Base-by-base conservation (phyloP, 2,888 invertebrate species). In the Acleris laterana region DNA sequence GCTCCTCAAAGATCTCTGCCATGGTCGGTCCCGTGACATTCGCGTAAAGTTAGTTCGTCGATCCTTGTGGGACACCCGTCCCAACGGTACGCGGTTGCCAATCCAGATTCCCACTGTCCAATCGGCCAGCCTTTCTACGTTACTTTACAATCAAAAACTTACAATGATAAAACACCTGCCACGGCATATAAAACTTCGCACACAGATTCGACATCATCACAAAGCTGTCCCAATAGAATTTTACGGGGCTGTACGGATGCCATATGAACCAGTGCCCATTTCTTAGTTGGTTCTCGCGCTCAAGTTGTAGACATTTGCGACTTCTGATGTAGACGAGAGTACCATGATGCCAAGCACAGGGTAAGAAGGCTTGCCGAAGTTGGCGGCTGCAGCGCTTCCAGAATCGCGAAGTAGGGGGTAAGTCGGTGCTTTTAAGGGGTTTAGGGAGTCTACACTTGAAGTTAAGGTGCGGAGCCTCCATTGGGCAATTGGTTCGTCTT, bases 181-280 rank as follows among this genome's bases (percentile, higher is more conserved):
- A 56, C 2, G 88, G 88, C 76, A 84, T 74, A 50, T 88, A 88
- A 1, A 81, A 7, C n/a, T 79, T 75, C 1, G 69, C 72, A 0
- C 70, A 55, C 7, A 76, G 68, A 5, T 75, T 75, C 13, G 81
- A 59, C 3, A 72, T 1, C 68, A 81, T 62, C 3, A 76, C 71
- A 64, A 76, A 56, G 56, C 73, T 76, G 61, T 83, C 80, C 82
- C 84, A 85, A 70, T 74, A 78, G 74, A 78, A 82, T 63, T 77
- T 80, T 64, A 79, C 58, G 6, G 82, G 78, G 67, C 89, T 88
- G 79, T 85, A 89, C 1, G 91, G 90, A 70, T 91, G 90, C 71
- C 83, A 81, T 13, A 85, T 71, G 53, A 76, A 71, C 69, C 73
- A 71, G 63, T 72, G 63, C 4, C 74, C 68, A 1, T 71, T 48